Base-by-base conservation (phyloP, 2,113 vertebrate genomes). In the Eretmochelys imbricata region DNA sequence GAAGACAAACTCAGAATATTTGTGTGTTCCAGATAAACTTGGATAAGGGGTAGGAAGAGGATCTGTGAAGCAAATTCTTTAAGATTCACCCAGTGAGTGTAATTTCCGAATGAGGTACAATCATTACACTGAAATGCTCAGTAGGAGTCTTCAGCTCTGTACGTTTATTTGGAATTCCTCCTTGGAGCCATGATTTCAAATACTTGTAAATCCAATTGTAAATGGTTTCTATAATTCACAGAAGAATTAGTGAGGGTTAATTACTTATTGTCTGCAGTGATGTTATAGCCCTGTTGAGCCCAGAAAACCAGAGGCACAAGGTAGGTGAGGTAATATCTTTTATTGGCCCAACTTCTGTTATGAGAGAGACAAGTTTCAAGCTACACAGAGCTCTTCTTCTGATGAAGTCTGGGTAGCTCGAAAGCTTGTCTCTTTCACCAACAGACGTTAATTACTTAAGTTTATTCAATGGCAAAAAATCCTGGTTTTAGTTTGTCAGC, bases 161-260 rank as follows among this genome's bases (percentile, higher is more conserved):
- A 95, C 92, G 5, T 11, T 94, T 92, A 92, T 97, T 69, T 97
- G 88, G n/a, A 88, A 92, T 95, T 80, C 92, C 82, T 82, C 57
- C 84, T 93, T 87, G 91, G 51, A 92, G 79, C 91, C 85, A 91
- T 93, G 85, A 59, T 88, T 96, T 86, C 38, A 92, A 50, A 87
- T 83, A 29, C 89, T 90, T 65, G 88, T 46, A 49, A 96, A 72
- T 79, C 79, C 82, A 88, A 94, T 95, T 42, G 79, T 91, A 93
- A 80, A 65, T 55, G 88, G 27, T 49, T 49, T 95, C 94, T 72
- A 91, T 90, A 95, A 95, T 54, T 90, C 69, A 54, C 29, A 62
- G 7, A 95, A 16, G 9, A 80, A 88, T 86, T 97, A 95, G 96
- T 95, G 79, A 91, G 55, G 95, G 94, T 93, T 95, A 84, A 95